Conservation (phyloP, 2,888 invertebrate species). For the Neoaliturus tenellus region DNA sequence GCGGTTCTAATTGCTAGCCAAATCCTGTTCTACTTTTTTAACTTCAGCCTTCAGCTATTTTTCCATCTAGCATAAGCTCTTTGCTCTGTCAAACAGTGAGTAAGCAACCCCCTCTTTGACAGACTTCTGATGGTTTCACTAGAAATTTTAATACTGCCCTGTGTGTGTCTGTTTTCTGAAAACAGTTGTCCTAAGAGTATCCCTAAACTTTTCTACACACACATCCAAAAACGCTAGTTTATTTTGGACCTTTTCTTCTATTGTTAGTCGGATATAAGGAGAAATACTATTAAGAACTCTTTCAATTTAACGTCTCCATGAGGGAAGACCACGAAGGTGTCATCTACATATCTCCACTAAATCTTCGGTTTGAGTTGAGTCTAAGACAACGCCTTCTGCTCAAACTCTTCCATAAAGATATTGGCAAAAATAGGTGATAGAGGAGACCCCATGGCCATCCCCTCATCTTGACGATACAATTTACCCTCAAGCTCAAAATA, state of each 20-base stretch:
- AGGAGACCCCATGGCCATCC: neutral
- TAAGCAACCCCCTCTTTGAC: constrained; percentile 9
- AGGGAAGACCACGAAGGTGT: neutral
- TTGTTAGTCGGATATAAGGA: constrained; percentile 8
- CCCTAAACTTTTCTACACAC: neutral
- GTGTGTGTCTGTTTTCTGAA: constrained; percentile 1
- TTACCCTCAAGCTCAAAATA: constrained; percentile 14
- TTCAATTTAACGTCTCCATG: neutral
- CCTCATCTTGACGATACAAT: neutral
- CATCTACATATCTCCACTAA: constrained; percentile 22
- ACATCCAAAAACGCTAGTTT: constrained; percentile 12
- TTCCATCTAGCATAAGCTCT: constrained; percentile 3
- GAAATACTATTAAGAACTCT: constrained; percentile 8
- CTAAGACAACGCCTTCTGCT: neutral
- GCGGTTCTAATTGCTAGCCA: too few relatives aligned
- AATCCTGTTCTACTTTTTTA: too few relatives aligned
- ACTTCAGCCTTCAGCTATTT: neutral
- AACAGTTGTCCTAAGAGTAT: constrained; percentile 15
- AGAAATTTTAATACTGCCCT: constrained; percentile 13
- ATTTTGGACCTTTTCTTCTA: neutral
- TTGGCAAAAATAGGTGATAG: constrained; percentile 13
- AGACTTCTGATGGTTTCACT: constrained; percentile 10
- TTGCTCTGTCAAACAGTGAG: constrained; percentile 4
- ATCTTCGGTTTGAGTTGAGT: neutral
- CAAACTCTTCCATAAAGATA: neutral